Percentiles rank a stretch among this genome's conserved stretches.
Conservation (phyloP, 2,888 invertebrate genomes). For the Clusia tigrina region DNA sequence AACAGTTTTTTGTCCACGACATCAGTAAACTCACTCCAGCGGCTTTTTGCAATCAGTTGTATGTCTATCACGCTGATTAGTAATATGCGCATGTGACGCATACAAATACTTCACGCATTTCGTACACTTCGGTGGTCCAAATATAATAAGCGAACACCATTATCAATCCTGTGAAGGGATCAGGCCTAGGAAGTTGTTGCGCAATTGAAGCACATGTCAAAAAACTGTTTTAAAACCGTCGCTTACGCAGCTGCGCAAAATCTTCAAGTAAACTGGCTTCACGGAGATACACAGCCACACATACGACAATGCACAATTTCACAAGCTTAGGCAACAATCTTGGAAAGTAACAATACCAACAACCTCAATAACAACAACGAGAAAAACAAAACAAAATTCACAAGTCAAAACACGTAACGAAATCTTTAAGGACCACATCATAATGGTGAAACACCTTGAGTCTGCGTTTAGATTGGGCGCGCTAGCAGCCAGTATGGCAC, state of each 20-base stretch:
- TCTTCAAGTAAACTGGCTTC: too few species aligned
- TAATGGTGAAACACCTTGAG: background rate
- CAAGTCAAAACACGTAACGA: background rate
- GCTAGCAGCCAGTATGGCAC: conserved; percentile 33
- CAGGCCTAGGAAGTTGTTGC: conserved; percentile 4
- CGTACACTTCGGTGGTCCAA: too few species aligned
- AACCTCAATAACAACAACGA: too few species aligned
- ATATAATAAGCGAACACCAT: too few species aligned
- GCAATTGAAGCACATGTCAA: background rate
- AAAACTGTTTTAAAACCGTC: background rate
- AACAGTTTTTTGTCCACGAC: too few species aligned
- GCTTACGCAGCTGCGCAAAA: conserved; percentile 8
- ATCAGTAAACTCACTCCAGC: too few species aligned
- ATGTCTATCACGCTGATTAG: too few species aligned
- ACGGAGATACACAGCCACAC: too few species aligned
- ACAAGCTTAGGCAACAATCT: background rate
- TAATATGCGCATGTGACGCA: too few species aligned
- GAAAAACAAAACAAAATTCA: background rate
- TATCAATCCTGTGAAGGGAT: too few species aligned
- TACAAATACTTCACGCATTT: too few species aligned
- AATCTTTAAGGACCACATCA: background rate
- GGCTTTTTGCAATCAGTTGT: too few species aligned
- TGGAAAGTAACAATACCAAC: background rate
- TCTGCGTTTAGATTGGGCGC: background rate
- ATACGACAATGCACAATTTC: background rate